phyloP scores from a whole-genome alignment of 1,140 invertebrate genomes.

The Pseudomyrmex cubaensis region DNA sequence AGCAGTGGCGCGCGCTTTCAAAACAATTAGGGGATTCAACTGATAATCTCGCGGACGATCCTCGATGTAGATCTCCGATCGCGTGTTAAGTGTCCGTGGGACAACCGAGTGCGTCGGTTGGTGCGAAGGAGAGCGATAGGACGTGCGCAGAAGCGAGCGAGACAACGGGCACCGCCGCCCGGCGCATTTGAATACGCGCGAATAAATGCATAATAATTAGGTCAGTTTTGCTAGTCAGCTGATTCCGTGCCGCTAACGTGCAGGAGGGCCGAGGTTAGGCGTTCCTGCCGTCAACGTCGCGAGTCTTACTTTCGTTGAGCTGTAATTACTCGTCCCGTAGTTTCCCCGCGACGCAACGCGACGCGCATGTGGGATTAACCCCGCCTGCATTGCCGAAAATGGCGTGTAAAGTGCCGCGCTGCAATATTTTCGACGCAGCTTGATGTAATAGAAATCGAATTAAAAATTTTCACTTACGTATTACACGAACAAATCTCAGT shows the following conservation, averaged over 20 bases:
- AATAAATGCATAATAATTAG: constrained; percentile 86
- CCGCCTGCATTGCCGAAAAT: constrained; percentile 32
- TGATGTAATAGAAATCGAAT: not conserved
- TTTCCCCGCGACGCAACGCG: constrained; percentile 52
- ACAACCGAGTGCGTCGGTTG: constrained; percentile 35
- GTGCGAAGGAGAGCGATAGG: constrained; percentile 66
- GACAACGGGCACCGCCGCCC: constrained; percentile 78
- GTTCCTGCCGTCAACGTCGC: constrained; percentile 50
- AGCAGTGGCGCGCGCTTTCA: not conserved
- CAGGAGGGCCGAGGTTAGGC: constrained; percentile 76
- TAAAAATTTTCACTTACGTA: not conserved
- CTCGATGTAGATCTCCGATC: constrained; percentile 43
- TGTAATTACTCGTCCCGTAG: constrained; percentile 36
- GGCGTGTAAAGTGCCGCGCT: constrained; percentile 1
- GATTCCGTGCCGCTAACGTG: constrained; percentile 78
- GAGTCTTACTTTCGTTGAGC: constrained; percentile 52
- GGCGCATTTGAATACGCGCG: constrained; percentile 85
- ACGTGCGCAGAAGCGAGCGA: constrained; percentile 62
- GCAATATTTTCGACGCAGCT: not conserved
- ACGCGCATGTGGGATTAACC: constrained; percentile 58
- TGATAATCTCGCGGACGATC: constrained; percentile 19
- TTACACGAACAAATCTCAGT: not conserved
- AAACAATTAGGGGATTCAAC: not conserved
- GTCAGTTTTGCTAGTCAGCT: constrained; percentile 86
- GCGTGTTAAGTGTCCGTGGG: constrained; percentile 50